Conservation (phyloP, 1,140 invertebrate species). For the Pseudoatta argentina region DNA sequence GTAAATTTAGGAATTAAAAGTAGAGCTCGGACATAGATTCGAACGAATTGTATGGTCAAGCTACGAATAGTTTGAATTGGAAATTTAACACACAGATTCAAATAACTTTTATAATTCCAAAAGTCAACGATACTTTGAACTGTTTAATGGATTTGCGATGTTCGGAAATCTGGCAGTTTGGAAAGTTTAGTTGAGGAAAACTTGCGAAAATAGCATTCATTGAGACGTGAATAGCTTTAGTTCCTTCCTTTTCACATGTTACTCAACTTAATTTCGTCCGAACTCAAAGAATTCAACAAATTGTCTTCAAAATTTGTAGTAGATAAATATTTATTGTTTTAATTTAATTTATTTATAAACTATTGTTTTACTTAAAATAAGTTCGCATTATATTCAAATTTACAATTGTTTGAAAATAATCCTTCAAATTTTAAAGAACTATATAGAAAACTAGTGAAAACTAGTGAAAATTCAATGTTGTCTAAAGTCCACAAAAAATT, state of each 20-base stretch:
- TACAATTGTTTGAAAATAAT: neutral
- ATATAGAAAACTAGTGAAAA: neutral
- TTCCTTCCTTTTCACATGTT: neutral
- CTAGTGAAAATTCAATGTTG: neutral
- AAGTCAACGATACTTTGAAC: neutral
- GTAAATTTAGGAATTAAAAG: neutral
- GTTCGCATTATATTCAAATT: neutral
- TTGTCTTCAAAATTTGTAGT: neutral
- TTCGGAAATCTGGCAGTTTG: neutral
- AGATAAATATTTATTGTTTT: neutral
- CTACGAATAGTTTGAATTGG: neutral
- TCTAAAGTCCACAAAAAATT: too few relatives aligned
- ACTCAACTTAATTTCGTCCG: neutral
- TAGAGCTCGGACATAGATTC: neutral
- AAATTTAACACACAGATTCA: neutral
- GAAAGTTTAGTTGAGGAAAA: slow-evolving; percentile 19
- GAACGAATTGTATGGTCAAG: neutral
- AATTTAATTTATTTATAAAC: neutral
- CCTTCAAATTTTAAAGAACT: neutral
- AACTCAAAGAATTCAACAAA: neutral
- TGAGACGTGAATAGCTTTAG: neutral
- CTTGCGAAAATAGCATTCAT: neutral
- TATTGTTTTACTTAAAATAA: neutral
- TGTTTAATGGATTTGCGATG: neutral
- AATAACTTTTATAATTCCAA: slow-evolving; percentile 9